Evolutionary conservation across 2,113 vertebrate genomes (phyloP).

Genomic region (Etheostoma spectabile): DNA sequence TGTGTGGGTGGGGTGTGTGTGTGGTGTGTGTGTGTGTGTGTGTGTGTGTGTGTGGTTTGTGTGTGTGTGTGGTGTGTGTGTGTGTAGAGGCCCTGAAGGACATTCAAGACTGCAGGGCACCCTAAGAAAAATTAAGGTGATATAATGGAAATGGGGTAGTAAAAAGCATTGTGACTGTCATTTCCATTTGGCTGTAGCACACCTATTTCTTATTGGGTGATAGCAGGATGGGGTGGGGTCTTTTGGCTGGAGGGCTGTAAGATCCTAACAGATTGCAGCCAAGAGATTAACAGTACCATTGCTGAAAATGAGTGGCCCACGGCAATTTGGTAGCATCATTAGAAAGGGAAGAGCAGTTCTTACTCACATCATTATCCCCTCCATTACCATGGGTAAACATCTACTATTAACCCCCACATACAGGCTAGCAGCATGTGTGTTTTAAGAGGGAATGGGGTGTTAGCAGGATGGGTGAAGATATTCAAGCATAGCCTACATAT

Average conservation of each 20-base stretch:
- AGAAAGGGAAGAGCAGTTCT: conserved; percentile 67
- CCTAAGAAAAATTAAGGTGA: conserved; percentile 20
- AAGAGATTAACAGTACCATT: conserved; percentile 53
- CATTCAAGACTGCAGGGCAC: conserved; percentile 25
- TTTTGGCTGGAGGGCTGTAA: conserved; percentile 18
- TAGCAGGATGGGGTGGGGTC: background rate
- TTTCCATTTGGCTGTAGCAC: conserved; percentile 1
- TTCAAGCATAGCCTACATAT: conserved; percentile 1
- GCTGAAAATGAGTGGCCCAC: conserved; percentile 46
- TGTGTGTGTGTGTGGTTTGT: background rate
- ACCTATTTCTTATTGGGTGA: background rate
- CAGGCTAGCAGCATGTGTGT: conserved; percentile 44
- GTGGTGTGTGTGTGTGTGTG: background rate
- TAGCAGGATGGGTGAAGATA: conserved; percentile 2
- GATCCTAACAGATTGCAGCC: conserved; percentile 51
- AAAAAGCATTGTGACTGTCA: no score
- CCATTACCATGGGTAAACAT: conserved; percentile 71
- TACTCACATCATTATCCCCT: conserved; percentile 73
- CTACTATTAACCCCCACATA: conserved; percentile 63
- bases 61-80: background rate
- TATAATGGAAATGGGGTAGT: conserved; percentile 29
- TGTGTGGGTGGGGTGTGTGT: background rate
- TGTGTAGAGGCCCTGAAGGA: conserved; percentile 23
- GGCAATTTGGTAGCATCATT: conserved; percentile 68
- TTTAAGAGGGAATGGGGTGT: background rate